A percentile compares a stretch with the other conserved stretches of the same genome.
Conservation (phyloP, 2,113 vertebrate species). For the Helogale parvula region DNA sequence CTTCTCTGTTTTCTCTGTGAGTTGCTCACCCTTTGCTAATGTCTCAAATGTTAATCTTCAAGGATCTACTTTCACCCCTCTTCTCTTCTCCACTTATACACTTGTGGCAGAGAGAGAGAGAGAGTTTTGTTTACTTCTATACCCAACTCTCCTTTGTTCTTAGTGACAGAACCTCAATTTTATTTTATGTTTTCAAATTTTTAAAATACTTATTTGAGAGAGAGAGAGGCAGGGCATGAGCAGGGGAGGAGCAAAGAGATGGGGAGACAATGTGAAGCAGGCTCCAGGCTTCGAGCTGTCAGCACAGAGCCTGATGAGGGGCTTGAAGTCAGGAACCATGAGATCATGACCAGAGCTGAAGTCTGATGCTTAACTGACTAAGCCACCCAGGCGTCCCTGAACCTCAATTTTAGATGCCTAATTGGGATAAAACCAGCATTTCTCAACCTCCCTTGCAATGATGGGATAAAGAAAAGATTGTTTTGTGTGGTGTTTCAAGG, state of each 20-base stretch:
- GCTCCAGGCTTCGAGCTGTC: too few species aligned
- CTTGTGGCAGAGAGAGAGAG: neutral
- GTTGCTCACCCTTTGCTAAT: neutral
- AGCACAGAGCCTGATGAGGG: too few species aligned
- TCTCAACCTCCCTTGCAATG: neutral
- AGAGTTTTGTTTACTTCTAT: neutral
- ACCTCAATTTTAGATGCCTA: neutral
- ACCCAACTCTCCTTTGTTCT: neutral
- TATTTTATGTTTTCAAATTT: neutral
- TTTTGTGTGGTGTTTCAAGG: neutral
- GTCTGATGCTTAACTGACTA: too few species aligned
- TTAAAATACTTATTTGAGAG: too few species aligned
- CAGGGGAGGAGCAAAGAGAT: too few species aligned
- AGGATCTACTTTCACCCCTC: neutral
- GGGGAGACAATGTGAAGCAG: too few species aligned
- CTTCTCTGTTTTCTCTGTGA: neutral
- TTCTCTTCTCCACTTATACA: neutral
- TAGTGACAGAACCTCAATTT: neutral
- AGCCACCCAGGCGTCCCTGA: neutral
- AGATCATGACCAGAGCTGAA: too few species aligned
- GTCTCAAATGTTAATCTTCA: neutral
- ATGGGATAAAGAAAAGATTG: neutral
- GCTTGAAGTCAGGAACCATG: too few species aligned
- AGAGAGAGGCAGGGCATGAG: too few species aligned
- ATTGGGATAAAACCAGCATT: neutral